Base-by-base conservation (phyloP, 2,113 vertebrate genomes). In the Lagopus muta region DNA sequence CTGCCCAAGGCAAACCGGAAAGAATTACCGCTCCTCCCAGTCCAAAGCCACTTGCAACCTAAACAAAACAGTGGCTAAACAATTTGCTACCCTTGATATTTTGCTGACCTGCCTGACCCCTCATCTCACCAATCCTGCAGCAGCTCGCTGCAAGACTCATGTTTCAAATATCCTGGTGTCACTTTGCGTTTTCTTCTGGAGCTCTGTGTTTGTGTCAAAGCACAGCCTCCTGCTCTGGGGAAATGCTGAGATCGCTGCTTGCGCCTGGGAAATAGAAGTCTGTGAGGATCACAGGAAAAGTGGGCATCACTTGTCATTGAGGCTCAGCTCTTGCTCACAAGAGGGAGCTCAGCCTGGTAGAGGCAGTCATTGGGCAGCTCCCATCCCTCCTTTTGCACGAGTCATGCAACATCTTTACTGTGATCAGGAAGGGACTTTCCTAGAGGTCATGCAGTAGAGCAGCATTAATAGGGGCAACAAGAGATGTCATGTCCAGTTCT, bases 11-110 rank as follows among this genome's bases (percentile, higher is more conserved):
- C 91, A 83, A 73, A 54, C 72, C 66, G 78, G 76, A 38, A 92
- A 78, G 82, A 90, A 87, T 73, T 93, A n/a, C 38, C 6, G 3
- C 62, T 19, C 34, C 36, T 83, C 40, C 43, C 72, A 52, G 64
- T 83, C 70, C 89, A 83, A 92, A 92, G 67, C 80, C 82, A 69
- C 72, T 94, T 50, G 72, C 60, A n/a, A 70, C 20, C 70, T 80
- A 94, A 95, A 95, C 92, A 90, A 90, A 93, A 83, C 7, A 62
- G 75, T 52, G 58, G 16, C 85, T 87, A 75, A 93, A 95, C 92
- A 88, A 85, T 94, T 92, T 89, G 93, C 78, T 92, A 70, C 64
- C 90, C 54, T 71, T 93, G 87, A 71, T 96, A 65, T 85, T 92
- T 95, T 83, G 84, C 22, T 95, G 94, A 34, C 86, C 71, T 32